Base-by-base conservation (phyloP, 2,113 vertebrate species). In the Cyprinodon tularosa region DNA sequence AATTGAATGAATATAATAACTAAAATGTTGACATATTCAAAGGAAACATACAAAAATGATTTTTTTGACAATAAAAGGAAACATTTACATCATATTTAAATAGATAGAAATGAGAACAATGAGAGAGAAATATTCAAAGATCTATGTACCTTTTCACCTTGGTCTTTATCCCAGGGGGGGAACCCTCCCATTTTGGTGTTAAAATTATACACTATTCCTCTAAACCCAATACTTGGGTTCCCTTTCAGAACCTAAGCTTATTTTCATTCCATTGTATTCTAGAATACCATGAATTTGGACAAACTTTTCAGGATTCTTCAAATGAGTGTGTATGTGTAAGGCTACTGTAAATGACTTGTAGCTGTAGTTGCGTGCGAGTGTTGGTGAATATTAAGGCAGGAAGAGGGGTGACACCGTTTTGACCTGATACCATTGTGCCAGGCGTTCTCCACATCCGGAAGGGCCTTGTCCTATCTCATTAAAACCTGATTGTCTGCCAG, bases 401-500 rank as follows among this genome's bases (percentile, higher is more conserved):
- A 84, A 88, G 81, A 77, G 44, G 71, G 73, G 62, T 71, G 72
- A 73, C 88, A 76, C 74, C 42, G 9, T 74, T 86, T 87, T 86
- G 87, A 86, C 74, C 82, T 72, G 70, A 77, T 78, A 29, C 74
- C 70, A 84, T 86, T 81, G 83, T 88, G 80, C 82, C 76, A 78
- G 77, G 84, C 83, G 62, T 80, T 86, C 74, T 78, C 82, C 77
- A 66, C 72, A 66, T 85, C 90, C 84, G 88, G 92, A 91, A 84
- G 77, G 78, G 70, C 81, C 73, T 88, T 78, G 70, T 90, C 66
- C 81, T 79, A 65, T 91, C 90, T 92, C 88, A 92, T 94, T 92
- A 92, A 93, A 90, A 86, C 78, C 79, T 64, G 63, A 84, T 87
- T 83, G 81, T 89, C 81, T 62, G 61, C 77, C 70, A 77, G 29